phyloP scores from a whole-genome alignment of 2,113 vertebrate genomes.

The Pseudorasbora parva region DNA sequence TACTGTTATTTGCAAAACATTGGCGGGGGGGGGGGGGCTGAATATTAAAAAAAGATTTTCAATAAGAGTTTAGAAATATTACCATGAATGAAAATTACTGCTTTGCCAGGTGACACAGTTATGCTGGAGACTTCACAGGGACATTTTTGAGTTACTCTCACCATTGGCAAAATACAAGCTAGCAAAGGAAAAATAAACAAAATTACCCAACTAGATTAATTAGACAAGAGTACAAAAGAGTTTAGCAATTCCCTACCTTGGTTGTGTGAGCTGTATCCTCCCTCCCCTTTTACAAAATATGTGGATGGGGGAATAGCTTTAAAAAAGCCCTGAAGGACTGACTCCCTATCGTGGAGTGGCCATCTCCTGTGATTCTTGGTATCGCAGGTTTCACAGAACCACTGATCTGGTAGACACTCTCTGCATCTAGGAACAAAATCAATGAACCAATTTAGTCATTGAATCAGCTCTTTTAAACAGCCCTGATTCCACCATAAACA shows the following conservation, averaged over 20 bases:
- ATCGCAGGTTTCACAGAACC: slow-evolving; percentile 28
- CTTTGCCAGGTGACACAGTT: not conserved
- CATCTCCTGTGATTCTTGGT: slow-evolving; percentile 4
- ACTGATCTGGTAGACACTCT: slow-evolving; percentile 17
- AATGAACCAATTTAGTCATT: not conserved
- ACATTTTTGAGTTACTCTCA: slow-evolving; percentile 6
- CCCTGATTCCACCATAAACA: not conserved
- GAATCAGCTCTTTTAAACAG: not conserved
- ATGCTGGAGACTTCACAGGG: slow-evolving; percentile 5
- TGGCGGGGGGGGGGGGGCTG: too few species aligned
- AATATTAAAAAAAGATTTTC: slow-evolving; percentile 1
- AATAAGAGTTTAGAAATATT: slow-evolving; percentile 12
- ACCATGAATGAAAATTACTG: slow-evolving; percentile 24
- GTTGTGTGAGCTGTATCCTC: not conserved
- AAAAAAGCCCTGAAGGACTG: slow-evolving; percentile 26
- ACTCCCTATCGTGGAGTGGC: slow-evolving; percentile 14
- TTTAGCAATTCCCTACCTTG: not conserved
- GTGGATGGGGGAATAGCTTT: not conserved
- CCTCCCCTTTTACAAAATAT: not conserved
- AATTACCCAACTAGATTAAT: not conserved
- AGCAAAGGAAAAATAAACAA: not conserved
- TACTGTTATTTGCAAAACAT: too few species aligned
- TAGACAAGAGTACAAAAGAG: not conserved
- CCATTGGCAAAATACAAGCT: not conserved
- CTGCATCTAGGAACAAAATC: not conserved